Evolutionary conservation across 2,888 invertebrate genomes (phyloP).

Genomic region (Melieria crassipennis): DNA sequence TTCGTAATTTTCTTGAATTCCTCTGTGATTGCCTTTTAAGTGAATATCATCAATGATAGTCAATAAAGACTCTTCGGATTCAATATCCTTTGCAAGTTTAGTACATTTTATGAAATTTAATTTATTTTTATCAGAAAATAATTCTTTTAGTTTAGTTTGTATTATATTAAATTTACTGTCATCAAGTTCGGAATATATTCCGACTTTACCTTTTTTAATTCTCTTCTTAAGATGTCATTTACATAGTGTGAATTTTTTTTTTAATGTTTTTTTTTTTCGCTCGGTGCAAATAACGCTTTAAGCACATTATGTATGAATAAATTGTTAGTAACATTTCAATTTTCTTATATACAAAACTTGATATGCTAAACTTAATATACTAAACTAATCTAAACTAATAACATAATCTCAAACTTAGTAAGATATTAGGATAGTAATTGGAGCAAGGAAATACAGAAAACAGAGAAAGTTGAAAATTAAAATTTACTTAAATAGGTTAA

Average conservation of each 20-base stretch:
- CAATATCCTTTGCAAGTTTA: slow-evolving; percentile 30
- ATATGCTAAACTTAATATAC: too few species aligned
- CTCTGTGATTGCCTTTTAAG: slow-evolving; percentile 30
- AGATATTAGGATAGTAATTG: too few species aligned
- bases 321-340: too few species aligned
- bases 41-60: slow-evolving; percentile 21
- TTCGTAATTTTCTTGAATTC: slow-evolving; percentile 34
- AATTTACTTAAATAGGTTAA: too few species aligned
- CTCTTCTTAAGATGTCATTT: background rate
- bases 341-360: too few species aligned
- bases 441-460: too few species aligned
- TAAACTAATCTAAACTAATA: too few species aligned
- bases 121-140: slow-evolving; percentile 5
- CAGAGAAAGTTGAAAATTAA: too few species aligned
- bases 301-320: too few species aligned
- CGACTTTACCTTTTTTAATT: slow-evolving; percentile 22
- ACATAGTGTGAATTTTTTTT: background rate
- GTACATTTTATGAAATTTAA: slow-evolving; percentile 37
- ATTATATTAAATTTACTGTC: slow-evolving; percentile 13
- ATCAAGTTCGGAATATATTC: slow-evolving; percentile 29
- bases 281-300: too few species aligned
- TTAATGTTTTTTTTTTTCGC: too few species aligned
- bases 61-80: slow-evolving; percentile 24
- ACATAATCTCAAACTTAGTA: too few species aligned
- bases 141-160: slow-evolving; percentile 21